Evolutionary conservation across 2,888 invertebrate species (phyloP).

Genomic region (Synanthedon tipuliformis): DNA sequence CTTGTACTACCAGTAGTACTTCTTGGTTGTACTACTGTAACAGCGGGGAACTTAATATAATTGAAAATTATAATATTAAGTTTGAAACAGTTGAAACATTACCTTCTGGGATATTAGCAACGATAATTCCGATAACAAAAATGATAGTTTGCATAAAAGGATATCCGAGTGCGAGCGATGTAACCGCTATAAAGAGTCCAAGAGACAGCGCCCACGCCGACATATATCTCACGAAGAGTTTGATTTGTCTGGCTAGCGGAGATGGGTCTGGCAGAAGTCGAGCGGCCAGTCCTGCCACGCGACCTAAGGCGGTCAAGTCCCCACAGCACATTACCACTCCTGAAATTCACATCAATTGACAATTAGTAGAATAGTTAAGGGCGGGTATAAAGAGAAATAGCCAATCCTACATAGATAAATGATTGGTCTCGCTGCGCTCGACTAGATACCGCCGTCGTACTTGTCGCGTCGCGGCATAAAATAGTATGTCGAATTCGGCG

Average conservation of each 20-base stretch:
- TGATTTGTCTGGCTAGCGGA: conserved; percentile 95
- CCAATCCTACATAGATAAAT: too few species aligned
- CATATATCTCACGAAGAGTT: conserved; percentile 96
- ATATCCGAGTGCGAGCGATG: conserved; percentile 94
- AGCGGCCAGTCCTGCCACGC: conserved; percentile 92
- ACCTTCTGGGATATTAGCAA: conserved; percentile 98
- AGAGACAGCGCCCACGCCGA: conserved; percentile 91
- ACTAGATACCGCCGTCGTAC: too few species aligned
- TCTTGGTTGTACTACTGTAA: too few species aligned
- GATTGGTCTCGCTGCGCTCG: too few species aligned
- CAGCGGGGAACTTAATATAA: too few species aligned
- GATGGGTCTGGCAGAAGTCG: conserved; percentile 94
- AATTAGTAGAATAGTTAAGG: too few species aligned
- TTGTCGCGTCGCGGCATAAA: too few species aligned
- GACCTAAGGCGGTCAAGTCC: conserved; percentile 83
- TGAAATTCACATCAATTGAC: conserved; percentile 14
- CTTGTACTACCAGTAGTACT: too few species aligned
- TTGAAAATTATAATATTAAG: too few species aligned
- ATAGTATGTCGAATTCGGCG: too few species aligned
- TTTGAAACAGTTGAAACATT: not conserved
- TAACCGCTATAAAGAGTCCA: conserved; percentile 93
- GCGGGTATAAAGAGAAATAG: too few species aligned
- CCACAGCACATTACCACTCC: conserved; percentile 89
- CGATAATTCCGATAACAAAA: conserved; percentile 96
- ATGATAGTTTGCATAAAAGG: conserved; percentile 98